A percentile compares a stretch with the other conserved stretches of the same genome.
These are phyloP conservation scores for Dromococcyx pavoninus DNA, from an alignment of 2,797 vertebrate genomes.

Conservation along the genomic window DNA sequence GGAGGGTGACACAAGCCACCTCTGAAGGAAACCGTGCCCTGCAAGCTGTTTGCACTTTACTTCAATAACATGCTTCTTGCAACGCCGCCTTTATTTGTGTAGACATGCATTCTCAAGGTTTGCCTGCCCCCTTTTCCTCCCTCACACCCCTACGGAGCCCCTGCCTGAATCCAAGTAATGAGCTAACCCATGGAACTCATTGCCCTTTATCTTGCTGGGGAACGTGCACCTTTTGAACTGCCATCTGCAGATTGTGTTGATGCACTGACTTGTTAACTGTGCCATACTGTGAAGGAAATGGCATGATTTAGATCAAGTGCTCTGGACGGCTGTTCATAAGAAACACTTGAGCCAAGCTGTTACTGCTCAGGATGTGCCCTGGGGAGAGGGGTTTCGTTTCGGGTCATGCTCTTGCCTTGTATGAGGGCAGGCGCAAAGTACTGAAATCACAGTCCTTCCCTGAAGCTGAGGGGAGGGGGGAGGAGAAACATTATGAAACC, in stretches of 20 bases:
- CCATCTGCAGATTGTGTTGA: slow-evolving; percentile 85
- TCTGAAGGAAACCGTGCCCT: slow-evolving; percentile 59
- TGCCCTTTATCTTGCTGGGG: slow-evolving; percentile 85
- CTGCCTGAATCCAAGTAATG: slow-evolving; percentile 78
- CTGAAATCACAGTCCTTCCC: slow-evolving; percentile 79
- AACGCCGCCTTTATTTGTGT: slow-evolving; percentile 59
- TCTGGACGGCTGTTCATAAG: slow-evolving; percentile 88
- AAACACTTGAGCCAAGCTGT: slow-evolving; percentile 99
- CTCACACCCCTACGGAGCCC: slow-evolving; percentile 73
- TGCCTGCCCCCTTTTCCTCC: slow-evolving; percentile 56
- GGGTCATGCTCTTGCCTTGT: slow-evolving; percentile 93
- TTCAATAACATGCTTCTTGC: slow-evolving; percentile 59
- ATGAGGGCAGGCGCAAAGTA: slow-evolving; percentile 83
- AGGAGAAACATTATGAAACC: slow-evolving; percentile 97
- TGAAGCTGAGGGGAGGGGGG: slow-evolving; percentile 72
- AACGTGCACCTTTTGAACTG: slow-evolving; percentile 87
- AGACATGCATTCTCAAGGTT: slow-evolving; percentile 64
- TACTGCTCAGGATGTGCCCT: slow-evolving; percentile 98
- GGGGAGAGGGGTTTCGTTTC: slow-evolving; percentile 97
- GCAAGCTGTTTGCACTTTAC: slow-evolving; percentile 74
- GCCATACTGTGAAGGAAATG: slow-evolving; percentile 97
- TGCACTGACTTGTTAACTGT: slow-evolving; percentile 88
- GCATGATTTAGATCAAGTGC: slow-evolving; percentile 98
- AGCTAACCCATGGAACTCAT: slow-evolving; percentile 79
- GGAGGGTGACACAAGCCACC: neutral